phyloP scores from a whole-genome alignment of 2,797 vertebrate genomes.

The Syngnathus acus region DNA sequence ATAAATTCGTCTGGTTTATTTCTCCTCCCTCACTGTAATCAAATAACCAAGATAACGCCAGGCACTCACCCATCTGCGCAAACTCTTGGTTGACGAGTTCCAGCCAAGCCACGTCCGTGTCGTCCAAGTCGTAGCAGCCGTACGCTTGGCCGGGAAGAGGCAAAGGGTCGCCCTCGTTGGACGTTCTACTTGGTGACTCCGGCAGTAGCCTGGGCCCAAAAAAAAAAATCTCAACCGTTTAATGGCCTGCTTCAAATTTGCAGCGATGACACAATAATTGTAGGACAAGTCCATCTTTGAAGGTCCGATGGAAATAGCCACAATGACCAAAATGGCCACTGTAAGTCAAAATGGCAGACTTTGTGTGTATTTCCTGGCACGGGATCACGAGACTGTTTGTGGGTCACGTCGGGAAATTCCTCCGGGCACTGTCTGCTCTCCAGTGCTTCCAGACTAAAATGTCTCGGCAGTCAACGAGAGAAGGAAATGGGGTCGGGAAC shows the following conservation, averaged over 20 bases:
- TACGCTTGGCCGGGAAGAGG: conserved; percentile 64
- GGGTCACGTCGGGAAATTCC: conserved; percentile 28
- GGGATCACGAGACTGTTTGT: no score
- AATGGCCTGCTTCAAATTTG: neutral
- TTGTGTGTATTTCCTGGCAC: neutral
- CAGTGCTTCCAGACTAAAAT: conserved; percentile 26
- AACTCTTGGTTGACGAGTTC: conserved; percentile 89
- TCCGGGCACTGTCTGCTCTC: conserved; percentile 44
- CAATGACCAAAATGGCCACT: neutral
- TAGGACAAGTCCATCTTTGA: neutral
- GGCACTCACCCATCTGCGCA: conserved; percentile 83
- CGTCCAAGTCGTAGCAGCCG: conserved; percentile 89
- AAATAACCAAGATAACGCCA: neutral
- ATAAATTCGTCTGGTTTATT: neutral
- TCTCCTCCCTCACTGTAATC: neutral
- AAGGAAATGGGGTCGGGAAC: conserved; percentile 60
- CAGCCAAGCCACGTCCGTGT: conserved; percentile 90
- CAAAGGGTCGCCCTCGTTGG: conserved; percentile 18
- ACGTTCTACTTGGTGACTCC: conserved; percentile 24
- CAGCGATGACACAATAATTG: neutral
- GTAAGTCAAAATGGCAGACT: neutral
- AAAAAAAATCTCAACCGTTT: neutral
- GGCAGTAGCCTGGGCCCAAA: conserved; percentile 49
- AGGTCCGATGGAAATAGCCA: neutral
- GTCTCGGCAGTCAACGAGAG: conserved; percentile 40